Conservation (phyloP, 2,797 vertebrate species). For the Taeniopygia guttata region DNA sequence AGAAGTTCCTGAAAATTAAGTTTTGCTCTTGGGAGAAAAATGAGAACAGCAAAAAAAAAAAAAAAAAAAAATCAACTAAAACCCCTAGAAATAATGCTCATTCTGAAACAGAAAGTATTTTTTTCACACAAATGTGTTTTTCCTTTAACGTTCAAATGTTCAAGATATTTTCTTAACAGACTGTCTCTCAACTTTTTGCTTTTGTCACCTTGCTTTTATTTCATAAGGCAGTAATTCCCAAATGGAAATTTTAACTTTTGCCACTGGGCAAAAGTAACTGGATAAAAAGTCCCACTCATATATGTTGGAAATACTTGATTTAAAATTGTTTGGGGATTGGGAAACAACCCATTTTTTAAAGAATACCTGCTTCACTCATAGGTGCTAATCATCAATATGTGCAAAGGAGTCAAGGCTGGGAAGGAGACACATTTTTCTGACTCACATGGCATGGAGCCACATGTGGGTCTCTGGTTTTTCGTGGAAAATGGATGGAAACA, state of each 20-base stretch:
- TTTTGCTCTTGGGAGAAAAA: not conserved
- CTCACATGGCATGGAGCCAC: not conserved
- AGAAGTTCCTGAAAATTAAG: not conserved
- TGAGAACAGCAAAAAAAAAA: not conserved
- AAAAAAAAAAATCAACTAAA: too few species aligned
- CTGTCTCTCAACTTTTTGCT: not conserved
- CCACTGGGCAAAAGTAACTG: not conserved
- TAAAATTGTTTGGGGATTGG: not conserved
- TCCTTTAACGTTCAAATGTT: conserved; percentile 7
- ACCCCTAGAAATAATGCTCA: not conserved
- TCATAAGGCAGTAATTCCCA: not conserved
- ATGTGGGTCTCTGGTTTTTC: not conserved
- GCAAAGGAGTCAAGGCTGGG: not conserved
- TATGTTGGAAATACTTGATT: not conserved
- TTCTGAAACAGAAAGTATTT: not conserved
- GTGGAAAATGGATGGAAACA: not conserved
- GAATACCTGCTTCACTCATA: not conserved
- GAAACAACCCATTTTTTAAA: not conserved
- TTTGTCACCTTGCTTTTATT: not conserved
- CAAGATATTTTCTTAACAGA: conserved; percentile 26
- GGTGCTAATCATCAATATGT: not conserved
- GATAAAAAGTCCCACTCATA: not conserved
- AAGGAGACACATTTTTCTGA: not conserved
- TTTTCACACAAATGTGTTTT: not conserved
- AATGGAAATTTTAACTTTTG: not conserved